These are phyloP conservation scores for Harpagoxenus sublaevis DNA, from an alignment of 2,888 invertebrate genomes.

Conservation along the genomic window DNA sequence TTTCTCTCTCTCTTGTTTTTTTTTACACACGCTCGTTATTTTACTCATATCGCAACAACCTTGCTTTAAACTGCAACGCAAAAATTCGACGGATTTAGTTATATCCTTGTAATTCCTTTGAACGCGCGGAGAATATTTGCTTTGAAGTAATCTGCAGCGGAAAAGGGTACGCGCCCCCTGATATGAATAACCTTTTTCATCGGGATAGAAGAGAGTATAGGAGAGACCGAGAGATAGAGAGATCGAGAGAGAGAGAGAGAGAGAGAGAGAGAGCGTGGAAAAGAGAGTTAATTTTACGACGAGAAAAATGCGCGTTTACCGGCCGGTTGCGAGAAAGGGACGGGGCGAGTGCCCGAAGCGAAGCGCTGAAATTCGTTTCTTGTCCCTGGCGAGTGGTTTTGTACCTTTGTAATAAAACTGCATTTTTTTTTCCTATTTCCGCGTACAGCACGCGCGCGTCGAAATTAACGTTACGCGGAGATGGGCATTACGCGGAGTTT, in stretches of 20 bases:
- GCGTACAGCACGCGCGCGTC: conserved; percentile 42
- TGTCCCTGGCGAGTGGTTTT: conserved; percentile 71
- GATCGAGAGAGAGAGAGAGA: background rate
- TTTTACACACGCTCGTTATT: background rate
- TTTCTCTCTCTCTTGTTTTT: background rate
- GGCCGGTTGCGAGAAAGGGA: conserved; percentile 62
- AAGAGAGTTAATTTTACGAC: conserved; percentile 74
- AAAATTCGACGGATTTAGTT: conserved; percentile 66
- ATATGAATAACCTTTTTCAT: conserved; percentile 75
- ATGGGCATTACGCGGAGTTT: conserved; percentile 53
- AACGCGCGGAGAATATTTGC: conserved; percentile 63
- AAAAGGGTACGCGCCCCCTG: conserved; percentile 57
- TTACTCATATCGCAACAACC: conserved; percentile 24
- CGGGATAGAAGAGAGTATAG: conserved; percentile 63
- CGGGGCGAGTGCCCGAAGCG: conserved; percentile 62
- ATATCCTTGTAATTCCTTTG: conserved; percentile 61
- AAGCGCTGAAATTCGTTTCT: conserved; percentile 70
- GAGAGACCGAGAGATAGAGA: conserved; percentile 33
- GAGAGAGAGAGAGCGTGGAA: conserved; percentile 15
- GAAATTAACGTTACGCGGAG: conserved; percentile 67
- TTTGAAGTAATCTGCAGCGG: conserved; percentile 68
- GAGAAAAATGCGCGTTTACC: conserved; percentile 77
- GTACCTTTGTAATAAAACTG: conserved; percentile 75
- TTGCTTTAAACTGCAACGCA: conserved; percentile 57
- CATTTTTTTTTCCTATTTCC: conserved; percentile 63